Conservation (phyloP, 2,113 vertebrate species). For the Prochilodus magdalenae region DNA sequence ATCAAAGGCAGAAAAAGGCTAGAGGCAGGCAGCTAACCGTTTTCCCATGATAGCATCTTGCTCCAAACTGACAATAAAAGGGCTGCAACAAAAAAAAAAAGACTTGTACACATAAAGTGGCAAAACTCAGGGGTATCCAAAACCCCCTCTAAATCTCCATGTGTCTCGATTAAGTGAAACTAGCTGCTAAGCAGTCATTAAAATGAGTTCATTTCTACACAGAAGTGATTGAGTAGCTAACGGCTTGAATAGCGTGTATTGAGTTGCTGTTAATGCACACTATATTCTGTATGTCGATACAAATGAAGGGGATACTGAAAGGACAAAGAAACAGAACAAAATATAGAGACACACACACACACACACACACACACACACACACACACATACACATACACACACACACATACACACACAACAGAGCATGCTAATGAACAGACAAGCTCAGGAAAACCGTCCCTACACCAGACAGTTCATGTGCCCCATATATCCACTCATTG, state of each 20-base stretch:
- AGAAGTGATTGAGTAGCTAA: conserved; percentile 41
- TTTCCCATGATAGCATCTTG: conserved; percentile 28
- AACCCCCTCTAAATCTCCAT: conserved; percentile 42
- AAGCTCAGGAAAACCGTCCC: conserved; percentile 56
- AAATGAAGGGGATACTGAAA: conserved; percentile 51
- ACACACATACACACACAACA: conserved; percentile 42
- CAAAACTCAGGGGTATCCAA: conserved; percentile 26
- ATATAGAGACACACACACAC: conserved; percentile 30
- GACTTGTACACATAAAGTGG: neutral
- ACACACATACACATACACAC: neutral
- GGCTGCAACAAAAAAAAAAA: conserved; percentile 5
- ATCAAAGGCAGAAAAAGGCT: conserved; percentile 50
- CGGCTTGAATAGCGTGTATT: conserved; percentile 40
- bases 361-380: too few species aligned
- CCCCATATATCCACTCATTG: conserved; percentile 58
- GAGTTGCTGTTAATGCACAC: conserved; percentile 53
- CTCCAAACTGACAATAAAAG: conserved; percentile 42
- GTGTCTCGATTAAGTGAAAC: conserved; percentile 46
- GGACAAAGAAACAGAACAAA: conserved; percentile 43
- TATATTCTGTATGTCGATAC: conserved; percentile 50
- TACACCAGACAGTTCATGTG: conserved; percentile 58
- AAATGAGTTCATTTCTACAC: conserved; percentile 48
- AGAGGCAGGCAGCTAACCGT: conserved; percentile 24
- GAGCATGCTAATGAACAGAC: conserved; percentile 57
- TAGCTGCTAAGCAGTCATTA: conserved; percentile 41